Conservation (phyloP, 2,113 vertebrate species). For the Caranx ignobilis region DNA sequence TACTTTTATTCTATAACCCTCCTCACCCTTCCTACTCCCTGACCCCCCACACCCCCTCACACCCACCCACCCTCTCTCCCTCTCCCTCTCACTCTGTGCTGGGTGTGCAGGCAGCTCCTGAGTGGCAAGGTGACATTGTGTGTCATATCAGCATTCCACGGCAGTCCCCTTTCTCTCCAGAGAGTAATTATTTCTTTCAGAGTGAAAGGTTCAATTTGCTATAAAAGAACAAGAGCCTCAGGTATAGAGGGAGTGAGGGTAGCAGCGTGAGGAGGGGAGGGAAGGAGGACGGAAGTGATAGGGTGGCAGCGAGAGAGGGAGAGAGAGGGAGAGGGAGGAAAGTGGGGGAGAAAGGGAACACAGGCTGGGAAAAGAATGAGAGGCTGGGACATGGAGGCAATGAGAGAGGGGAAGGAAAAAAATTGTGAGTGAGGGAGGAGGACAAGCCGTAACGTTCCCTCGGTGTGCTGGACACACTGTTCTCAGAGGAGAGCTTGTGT, state of each 20-base stretch:
- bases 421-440: slow-evolving; percentile 57
- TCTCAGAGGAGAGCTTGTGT: slow-evolving; percentile 63
- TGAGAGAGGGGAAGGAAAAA: slow-evolving; percentile 35
- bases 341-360: slow-evolving; percentile 55
- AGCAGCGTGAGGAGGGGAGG: slow-evolving; percentile 62
- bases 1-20: slow-evolving; percentile 62
- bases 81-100: slow-evolving; percentile 50
- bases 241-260: slow-evolving; percentile 76
- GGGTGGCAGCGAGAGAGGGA: slow-evolving; percentile 53
- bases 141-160: slow-evolving; percentile 89
- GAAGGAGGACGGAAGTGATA: slow-evolving; percentile 72
- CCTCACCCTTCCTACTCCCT: slow-evolving; percentile 64
- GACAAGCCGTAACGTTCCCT: slow-evolving; percentile 67
- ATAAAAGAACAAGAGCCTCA: slow-evolving; percentile 87
- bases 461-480: slow-evolving; percentile 76
- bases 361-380: slow-evolving; percentile 56
- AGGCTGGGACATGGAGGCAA: slow-evolving; percentile 46
- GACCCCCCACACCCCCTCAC: slow-evolving; percentile 52
- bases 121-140: slow-evolving; percentile 94
- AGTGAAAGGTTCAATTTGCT: slow-evolving; percentile 92
- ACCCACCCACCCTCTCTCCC: neutral
- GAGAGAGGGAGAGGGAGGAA: slow-evolving; percentile 32
- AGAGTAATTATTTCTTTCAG: slow-evolving; percentile 93
- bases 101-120: slow-evolving; percentile 79
- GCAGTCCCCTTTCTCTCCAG: slow-evolving; percentile 87